A percentile compares a stretch with the other conserved stretches of the same genome.
Evolutionary conservation across 2,113 vertebrate species (phyloP).

Genomic region (Menura novaehollandiae): DNA sequence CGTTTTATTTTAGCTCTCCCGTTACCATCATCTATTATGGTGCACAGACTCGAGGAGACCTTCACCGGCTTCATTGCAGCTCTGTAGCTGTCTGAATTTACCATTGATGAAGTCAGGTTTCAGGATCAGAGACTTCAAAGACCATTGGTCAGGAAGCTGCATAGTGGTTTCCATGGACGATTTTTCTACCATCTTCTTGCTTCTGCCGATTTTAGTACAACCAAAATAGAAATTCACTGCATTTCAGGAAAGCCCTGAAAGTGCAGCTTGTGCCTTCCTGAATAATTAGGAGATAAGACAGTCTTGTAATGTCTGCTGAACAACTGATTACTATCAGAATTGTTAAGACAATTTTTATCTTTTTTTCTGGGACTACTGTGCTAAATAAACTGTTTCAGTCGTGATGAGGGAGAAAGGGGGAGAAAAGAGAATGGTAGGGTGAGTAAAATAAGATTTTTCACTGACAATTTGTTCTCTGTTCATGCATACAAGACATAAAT

Average conservation of each 20-base stretch:
- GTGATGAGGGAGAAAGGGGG: not conserved
- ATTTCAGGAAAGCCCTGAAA: not conserved
- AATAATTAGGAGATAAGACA: not conserved
- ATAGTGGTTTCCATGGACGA: not conserved
- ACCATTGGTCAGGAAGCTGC: not conserved
- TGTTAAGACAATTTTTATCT: not conserved
- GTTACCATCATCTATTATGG: not conserved
- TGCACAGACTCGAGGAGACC: not conserved
- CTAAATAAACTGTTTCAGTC: not conserved
- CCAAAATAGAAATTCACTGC: not conserved
- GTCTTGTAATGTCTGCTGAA: not conserved
- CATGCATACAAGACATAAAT: not conserved
- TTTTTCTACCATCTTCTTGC: not conserved
- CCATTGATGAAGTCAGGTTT: not conserved
- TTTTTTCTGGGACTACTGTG: not conserved
- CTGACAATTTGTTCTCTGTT: not conserved
- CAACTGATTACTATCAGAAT: not conserved
- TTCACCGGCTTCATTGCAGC: not conserved
- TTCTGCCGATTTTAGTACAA: no score
- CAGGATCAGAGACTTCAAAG: not conserved
- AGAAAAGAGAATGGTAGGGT: not conserved
- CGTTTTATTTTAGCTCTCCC: not conserved
- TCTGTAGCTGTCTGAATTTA: not conserved
- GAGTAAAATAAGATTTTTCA: not conserved
- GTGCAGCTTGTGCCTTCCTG: not conserved